Conservation (phyloP, 2,888 invertebrate species). For the Euzetes globulus region DNA sequence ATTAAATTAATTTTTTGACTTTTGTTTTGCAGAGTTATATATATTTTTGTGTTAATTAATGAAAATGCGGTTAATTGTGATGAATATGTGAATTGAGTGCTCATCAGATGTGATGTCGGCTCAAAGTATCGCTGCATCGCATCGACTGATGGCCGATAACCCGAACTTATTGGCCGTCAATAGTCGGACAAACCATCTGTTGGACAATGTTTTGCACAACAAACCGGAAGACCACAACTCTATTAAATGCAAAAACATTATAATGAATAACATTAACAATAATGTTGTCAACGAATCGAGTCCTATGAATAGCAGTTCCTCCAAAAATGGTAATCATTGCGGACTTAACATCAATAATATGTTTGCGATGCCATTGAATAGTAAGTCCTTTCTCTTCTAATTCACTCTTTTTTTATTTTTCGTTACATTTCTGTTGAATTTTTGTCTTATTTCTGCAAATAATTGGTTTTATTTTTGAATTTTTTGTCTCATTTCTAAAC, state of each 20-base stretch:
- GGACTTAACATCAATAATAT: constrained; percentile 3
- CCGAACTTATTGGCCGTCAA: background rate
- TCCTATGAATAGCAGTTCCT: constrained; percentile 1
- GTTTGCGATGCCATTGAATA: constrained; percentile 28
- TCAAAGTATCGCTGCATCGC: constrained; percentile 12
- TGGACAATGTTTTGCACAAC: background rate
- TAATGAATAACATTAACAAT: constrained; percentile 17
- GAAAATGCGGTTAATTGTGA: background rate
- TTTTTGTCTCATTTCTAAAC: background rate
- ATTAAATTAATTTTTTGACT: background rate
- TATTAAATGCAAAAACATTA: constrained; percentile 18
- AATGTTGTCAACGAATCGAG: background rate
- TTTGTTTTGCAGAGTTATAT: background rate
- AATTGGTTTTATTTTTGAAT: background rate
- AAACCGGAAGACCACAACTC: background rate
- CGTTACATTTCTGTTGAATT: background rate
- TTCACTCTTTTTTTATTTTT: background rate
- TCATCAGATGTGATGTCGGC: constrained; percentile 2
- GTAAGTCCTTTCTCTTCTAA: background rate
- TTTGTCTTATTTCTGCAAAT: background rate
- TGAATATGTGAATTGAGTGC: background rate
- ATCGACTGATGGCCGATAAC: background rate
- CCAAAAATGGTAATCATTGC: constrained; percentile 12
- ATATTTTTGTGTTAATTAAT: background rate
- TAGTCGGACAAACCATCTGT: background rate